These are phyloP conservation scores for Colossoma macropomum DNA, from an alignment of 2,113 vertebrate species.

Conservation along the genomic window DNA sequence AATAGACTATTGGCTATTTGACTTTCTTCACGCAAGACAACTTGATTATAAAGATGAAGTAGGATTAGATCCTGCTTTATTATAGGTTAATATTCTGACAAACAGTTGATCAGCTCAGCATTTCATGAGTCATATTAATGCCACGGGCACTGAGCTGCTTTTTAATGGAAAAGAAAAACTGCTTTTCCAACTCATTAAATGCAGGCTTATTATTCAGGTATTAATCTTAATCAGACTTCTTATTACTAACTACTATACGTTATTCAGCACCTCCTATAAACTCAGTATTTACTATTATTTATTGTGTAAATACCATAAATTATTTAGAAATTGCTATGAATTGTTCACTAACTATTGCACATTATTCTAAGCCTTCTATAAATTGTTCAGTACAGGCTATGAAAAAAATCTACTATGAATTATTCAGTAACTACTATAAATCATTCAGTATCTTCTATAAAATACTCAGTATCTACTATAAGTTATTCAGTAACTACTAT, in stretches of 20 bases:
- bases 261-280: background rate
- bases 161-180: background rate
- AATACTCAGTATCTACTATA: background rate
- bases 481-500: too few species aligned
- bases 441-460: background rate
- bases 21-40: slow-evolving; percentile 35
- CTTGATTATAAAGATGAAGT: slow-evolving; percentile 43
- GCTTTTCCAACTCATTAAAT: background rate
- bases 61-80: slow-evolving; percentile 23
- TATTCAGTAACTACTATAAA: background rate
- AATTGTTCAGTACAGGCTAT: too few species aligned
- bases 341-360: background rate
- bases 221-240: too few species aligned
- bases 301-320: too few species aligned
- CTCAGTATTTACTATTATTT: too few species aligned
- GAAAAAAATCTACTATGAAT: background rate
- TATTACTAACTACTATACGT: background rate
- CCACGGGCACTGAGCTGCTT: background rate
- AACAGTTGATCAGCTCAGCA: slow-evolving; percentile 2
- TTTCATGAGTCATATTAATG: background rate
- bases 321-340: background rate
- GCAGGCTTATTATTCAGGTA: background rate
- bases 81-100: slow-evolving; percentile 26
- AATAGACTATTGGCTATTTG: slow-evolving; percentile 44
- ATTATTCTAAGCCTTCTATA: background rate